phyloP scores from a whole-genome alignment of 1,140 invertebrate genomes.

The Aphaenogaster ashmeadi region DNA sequence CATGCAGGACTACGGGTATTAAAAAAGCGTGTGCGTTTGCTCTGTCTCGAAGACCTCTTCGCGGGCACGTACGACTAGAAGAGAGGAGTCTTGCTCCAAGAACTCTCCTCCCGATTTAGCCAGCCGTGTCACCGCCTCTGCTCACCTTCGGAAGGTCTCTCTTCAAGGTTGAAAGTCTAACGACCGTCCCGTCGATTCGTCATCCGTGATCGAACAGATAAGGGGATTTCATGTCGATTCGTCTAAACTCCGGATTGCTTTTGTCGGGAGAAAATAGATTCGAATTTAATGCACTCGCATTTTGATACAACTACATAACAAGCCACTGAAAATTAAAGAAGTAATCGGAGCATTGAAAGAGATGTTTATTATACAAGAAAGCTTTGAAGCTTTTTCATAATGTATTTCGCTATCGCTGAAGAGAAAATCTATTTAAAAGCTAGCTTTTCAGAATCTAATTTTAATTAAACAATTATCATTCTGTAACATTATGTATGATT shows the following conservation, averaged over 20 bases:
- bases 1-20: conserved; percentile 52
- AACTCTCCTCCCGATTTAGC: conserved; percentile 77
- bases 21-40: conserved; percentile 73
- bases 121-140: conserved; percentile 63
- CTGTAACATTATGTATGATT: not conserved
- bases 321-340: not conserved
- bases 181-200: conserved; percentile 64
- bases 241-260: conserved; percentile 7
- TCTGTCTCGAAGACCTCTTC: conserved; percentile 77
- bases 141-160: conserved; percentile 80
- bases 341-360: not conserved
- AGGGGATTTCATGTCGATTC: conserved; percentile 42
- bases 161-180: conserved; percentile 73
- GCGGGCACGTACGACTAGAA: conserved; percentile 74
- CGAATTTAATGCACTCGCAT: not conserved
- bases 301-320: not conserved
- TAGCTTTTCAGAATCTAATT: not conserved
- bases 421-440: not conserved
- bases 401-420: not conserved
- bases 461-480: not conserved
- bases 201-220: conserved; percentile 49
- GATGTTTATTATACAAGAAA: not conserved
- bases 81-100: conserved; percentile 77
- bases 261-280: not conserved
- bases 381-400: not conserved